Evolutionary conservation across 2,113 vertebrate genomes (phyloP).

Genomic region (Ploceus nigricollis): DNA sequence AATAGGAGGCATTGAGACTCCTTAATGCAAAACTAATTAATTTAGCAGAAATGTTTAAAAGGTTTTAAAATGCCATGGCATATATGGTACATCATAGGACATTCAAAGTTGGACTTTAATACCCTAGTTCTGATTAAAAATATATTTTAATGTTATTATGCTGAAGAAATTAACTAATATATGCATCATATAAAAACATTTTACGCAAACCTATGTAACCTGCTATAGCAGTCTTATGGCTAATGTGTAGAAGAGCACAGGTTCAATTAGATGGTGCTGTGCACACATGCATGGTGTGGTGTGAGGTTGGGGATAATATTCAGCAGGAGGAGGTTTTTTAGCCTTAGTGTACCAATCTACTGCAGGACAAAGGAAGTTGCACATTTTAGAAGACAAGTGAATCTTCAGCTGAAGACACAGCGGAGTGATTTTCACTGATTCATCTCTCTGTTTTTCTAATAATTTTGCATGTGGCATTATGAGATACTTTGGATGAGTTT

Average conservation of each 20-base stretch:
- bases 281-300: not conserved
- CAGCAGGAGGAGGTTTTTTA: not conserved
- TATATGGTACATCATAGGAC: constrained; percentile 72
- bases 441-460: constrained; percentile 50
- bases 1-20: constrained; percentile 70
- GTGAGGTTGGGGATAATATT: constrained; percentile 3
- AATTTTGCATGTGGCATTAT: constrained; percentile 62
- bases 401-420: constrained; percentile 30
- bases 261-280: constrained; percentile 50
- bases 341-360: not conserved
- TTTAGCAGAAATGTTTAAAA: constrained; percentile 81
- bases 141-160: constrained; percentile 77
- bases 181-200: constrained; percentile 69
- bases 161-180: constrained; percentile 72
- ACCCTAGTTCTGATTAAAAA: constrained; percentile 72
- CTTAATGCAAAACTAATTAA: constrained; percentile 78
- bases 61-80: constrained; percentile 77
- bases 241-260: constrained; percentile 18
- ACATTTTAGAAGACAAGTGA: constrained; percentile 30
- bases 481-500: constrained; percentile 44
- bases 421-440: constrained; percentile 50
- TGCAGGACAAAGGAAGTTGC: constrained; percentile 39
- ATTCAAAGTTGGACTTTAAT: constrained; percentile 75
- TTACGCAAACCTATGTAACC: constrained; percentile 68
- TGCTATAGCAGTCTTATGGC: constrained; percentile 25